These are phyloP conservation scores for Acronicta aceris DNA, from an alignment of 2,888 invertebrate genomes.

Conservation along the genomic window DNA sequence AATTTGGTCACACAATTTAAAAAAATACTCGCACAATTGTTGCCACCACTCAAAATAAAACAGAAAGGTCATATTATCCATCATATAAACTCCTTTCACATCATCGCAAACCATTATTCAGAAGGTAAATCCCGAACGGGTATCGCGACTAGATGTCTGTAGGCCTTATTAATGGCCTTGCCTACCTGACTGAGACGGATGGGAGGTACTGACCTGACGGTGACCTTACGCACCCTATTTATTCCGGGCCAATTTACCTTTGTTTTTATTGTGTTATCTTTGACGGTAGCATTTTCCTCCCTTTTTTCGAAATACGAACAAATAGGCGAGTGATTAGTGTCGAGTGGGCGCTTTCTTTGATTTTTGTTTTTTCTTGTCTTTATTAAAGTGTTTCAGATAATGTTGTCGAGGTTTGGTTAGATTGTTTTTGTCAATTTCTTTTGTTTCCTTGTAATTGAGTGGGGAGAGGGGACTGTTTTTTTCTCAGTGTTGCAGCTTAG, in stretches of 20 bases:
- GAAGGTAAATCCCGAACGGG: slow-evolving; percentile 55
- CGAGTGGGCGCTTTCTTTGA: slow-evolving; percentile 32
- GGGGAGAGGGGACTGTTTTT: background rate
- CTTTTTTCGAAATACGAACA: slow-evolving; percentile 41
- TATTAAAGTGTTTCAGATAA: slow-evolving; percentile 37
- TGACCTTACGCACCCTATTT: slow-evolving; percentile 53
- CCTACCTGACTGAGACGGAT: slow-evolving; percentile 65
- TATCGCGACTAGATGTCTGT: slow-evolving; percentile 60
- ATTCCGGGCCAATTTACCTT: slow-evolving; percentile 49
- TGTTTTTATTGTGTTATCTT: slow-evolving; percentile 56
- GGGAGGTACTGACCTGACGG: slow-evolving; percentile 54
- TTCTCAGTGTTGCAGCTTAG: slow-evolving; percentile 13
- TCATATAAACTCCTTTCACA: slow-evolving; percentile 27
- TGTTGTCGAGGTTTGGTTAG: slow-evolving; percentile 11
- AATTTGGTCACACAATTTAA: too few species aligned
- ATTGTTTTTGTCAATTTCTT: slow-evolving; percentile 26
- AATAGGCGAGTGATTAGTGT: slow-evolving; percentile 43
- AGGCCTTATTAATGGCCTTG: slow-evolving; percentile 67
- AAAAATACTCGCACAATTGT: background rate
- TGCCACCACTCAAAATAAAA: slow-evolving; percentile 10
- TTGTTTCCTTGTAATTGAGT: slow-evolving; percentile 30
- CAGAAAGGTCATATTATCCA: slow-evolving; percentile 12
- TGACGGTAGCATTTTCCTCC: slow-evolving; percentile 48
- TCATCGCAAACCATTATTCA: slow-evolving; percentile 42
- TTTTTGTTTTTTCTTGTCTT: slow-evolving; percentile 39